These are phyloP conservation scores for Hyperopisus bebe DNA, from an alignment of 2,113 vertebrate genomes.

Conservation along the genomic window DNA sequence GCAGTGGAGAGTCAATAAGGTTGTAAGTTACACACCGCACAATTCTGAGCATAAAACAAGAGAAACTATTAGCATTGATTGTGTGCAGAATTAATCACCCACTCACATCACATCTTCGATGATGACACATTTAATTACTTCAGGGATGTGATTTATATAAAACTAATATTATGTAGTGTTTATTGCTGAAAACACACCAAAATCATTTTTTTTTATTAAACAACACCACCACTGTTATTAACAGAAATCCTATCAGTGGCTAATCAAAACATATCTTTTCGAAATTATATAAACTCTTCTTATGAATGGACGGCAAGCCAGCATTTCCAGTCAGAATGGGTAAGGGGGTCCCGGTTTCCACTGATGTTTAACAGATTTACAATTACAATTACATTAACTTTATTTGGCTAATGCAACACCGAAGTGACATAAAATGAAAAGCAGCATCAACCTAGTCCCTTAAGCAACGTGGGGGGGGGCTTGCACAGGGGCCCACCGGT, in stretches of 20 bases:
- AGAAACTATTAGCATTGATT: neutral
- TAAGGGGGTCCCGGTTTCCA: neutral
- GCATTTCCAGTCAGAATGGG: neutral
- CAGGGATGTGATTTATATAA: neutral
- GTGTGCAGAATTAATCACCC: neutral
- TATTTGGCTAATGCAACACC: neutral
- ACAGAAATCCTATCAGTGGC: neutral
- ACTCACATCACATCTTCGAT: neutral
- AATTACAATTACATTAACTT: neutral
- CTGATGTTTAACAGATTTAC: neutral
- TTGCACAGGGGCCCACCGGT: neutral
- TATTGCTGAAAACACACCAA: neutral
- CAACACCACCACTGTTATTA: neutral
- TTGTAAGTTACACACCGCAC: neutral
- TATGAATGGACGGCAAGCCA: neutral
- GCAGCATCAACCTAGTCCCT: neutral
- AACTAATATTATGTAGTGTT: neutral
- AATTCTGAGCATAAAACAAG: neutral
- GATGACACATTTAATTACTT: conserved; percentile 6
- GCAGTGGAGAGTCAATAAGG: neutral
- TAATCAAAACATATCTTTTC: neutral
- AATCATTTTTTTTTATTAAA: neutral
- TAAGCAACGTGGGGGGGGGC: neutral
- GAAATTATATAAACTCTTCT: neutral
- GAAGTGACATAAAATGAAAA: neutral